A percentile compares a stretch with the other conserved stretches of the same genome.
phyloP scores from a whole-genome alignment of 2,113 vertebrate species.

The Pitta sordida region DNA sequence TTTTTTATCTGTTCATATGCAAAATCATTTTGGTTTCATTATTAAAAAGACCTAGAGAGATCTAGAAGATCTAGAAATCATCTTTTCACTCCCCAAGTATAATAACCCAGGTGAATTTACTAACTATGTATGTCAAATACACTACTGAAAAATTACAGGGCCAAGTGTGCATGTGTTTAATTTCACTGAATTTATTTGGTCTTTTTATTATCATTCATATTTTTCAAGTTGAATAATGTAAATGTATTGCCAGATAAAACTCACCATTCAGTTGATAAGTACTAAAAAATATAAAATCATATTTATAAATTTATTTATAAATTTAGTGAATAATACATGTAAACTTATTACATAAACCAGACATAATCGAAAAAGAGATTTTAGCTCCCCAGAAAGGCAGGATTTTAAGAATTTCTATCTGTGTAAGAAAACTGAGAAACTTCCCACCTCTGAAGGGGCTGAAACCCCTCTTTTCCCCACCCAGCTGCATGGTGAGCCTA shows the following conservation, averaged over 20 bases:
- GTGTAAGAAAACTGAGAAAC: not conserved
- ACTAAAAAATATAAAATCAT: not conserved
- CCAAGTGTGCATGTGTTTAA: not conserved
- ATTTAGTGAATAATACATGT: not conserved
- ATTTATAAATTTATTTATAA: not conserved
- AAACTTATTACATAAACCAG: not conserved
- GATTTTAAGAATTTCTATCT: not conserved
- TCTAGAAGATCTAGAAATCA: not conserved
- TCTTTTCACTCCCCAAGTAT: not conserved
- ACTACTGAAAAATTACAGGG: not conserved
- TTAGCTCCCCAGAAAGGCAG: not conserved
- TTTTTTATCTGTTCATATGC: not conserved
- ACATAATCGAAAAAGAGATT: not conserved
- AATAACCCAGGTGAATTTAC: not conserved
- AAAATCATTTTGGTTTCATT: not conserved
- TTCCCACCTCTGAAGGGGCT: not conserved
- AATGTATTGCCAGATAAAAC: not conserved
- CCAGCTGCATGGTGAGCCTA: not conserved
- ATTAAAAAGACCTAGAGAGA: not conserved
- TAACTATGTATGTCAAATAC: not conserved
- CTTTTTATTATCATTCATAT: not conserved
- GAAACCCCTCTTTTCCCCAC: not conserved
- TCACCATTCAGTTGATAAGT: not conserved
- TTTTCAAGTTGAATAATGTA: not conserved
- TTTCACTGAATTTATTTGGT: not conserved